Evolutionary conservation across 2,888 invertebrate species (phyloP).

Genomic region (Sinotaia quadrata): DNA sequence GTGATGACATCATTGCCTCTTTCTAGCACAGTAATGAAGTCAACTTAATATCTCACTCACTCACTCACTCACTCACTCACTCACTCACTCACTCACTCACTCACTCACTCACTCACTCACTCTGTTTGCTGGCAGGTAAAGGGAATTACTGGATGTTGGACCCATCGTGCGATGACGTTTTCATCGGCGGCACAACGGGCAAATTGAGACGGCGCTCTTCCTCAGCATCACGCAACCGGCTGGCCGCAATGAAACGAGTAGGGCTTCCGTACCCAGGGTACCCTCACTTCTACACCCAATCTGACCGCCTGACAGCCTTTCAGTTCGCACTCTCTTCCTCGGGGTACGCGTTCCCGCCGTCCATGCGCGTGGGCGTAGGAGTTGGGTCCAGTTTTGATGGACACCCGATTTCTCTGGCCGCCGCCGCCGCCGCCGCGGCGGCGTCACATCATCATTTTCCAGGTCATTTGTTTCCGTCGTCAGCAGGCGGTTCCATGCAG

Average conservation of each 20-base stretch:
- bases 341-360: slow-evolving; percentile 14
- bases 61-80: too few species aligned
- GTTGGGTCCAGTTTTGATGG: slow-evolving; percentile 2
- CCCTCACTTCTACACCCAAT: slow-evolving; percentile 32
- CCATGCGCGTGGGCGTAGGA: not conserved
- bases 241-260: slow-evolving; percentile 85
- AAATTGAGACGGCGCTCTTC: slow-evolving; percentile 93
- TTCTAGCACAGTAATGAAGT: too few species aligned
- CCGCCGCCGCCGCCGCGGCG: slow-evolving; percentile 11
- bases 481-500: not conserved
- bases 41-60: too few species aligned
- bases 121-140: slow-evolving; percentile 83
- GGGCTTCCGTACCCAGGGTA: slow-evolving; percentile 55
- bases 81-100: too few species aligned
- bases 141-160: slow-evolving; percentile 99
- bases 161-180: slow-evolving; percentile 96
- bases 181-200: slow-evolving; percentile 97
- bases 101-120: too few species aligned
- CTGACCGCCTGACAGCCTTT: slow-evolving; percentile 23
- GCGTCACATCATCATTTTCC: not conserved
- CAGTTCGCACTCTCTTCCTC: slow-evolving; percentile 25
- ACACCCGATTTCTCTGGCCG: slow-evolving; percentile 15
- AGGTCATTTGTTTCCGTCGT: not conserved
- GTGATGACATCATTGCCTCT: too few species aligned
- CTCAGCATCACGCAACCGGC: slow-evolving; percentile 84